These are phyloP conservation scores for Pseudomyrmex sp. DNA, from an alignment of 1,140 invertebrate species.

Conservation along the genomic window DNA sequence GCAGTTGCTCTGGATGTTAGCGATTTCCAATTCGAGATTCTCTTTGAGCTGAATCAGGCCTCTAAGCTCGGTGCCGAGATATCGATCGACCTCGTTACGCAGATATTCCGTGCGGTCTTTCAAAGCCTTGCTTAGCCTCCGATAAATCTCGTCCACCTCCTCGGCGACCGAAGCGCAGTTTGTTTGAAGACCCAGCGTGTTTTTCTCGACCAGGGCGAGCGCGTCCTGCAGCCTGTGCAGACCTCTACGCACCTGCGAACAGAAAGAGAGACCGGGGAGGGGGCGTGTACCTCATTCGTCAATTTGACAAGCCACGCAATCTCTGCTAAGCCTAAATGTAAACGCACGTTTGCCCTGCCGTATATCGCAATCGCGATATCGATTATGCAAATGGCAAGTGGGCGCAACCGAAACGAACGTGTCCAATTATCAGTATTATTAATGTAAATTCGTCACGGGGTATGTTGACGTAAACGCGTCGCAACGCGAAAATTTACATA, in stretches of 20 bases:
- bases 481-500: too few relatives aligned
- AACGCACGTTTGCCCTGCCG: too few relatives aligned
- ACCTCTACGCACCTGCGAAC: slow-evolving; percentile 89
- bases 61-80: slow-evolving; percentile 92
- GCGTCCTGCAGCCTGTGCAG: slow-evolving; percentile 95
- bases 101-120: slow-evolving; percentile 96
- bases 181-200: slow-evolving; percentile 92
- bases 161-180: slow-evolving; percentile 95
- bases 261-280: neutral
- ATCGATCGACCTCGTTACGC: slow-evolving; percentile 95
- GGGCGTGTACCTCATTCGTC: too few relatives aligned
- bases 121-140: slow-evolving; percentile 94
- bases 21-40: slow-evolving; percentile 96
- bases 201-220: slow-evolving; percentile 93
- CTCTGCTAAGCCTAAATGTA: slow-evolving; percentile 12
- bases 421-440: slow-evolving; percentile 29
- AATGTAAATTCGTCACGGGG: neutral
- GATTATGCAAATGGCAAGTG: slow-evolving; percentile 20
- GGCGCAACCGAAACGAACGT: neutral
- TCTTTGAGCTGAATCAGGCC: slow-evolving; percentile 95
- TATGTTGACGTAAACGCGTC: too few relatives aligned
- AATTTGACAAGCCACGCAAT: slow-evolving; percentile 37
- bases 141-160: slow-evolving; percentile 96
- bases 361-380: neutral
- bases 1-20: slow-evolving; percentile 97